Evolutionary conservation across 2,888 invertebrate genomes (phyloP).

Genomic region (Nomada ferruginata): DNA sequence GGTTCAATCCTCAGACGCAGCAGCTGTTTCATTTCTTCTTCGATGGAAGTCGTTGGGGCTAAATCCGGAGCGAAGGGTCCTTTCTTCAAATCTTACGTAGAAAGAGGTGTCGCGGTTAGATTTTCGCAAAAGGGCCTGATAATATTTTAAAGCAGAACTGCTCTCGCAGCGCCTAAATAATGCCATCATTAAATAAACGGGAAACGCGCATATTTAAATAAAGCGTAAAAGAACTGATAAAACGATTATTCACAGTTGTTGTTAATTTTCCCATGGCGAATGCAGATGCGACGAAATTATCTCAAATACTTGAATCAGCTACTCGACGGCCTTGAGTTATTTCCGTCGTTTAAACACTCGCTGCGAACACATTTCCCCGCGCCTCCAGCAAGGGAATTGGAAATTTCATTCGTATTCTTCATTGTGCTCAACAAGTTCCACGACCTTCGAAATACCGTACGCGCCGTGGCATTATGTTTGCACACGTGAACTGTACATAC

Average conservation of each 20-base stretch:
- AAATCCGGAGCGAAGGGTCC: background rate
- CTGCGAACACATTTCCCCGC: background rate
- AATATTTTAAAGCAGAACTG: background rate
- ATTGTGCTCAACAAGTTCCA: constrained; percentile 18
- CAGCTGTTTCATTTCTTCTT: constrained; percentile 1
- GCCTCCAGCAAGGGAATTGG: background rate
- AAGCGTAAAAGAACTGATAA: background rate
- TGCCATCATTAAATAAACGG: too few relatives aligned
- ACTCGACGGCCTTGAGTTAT: constrained; percentile 34
- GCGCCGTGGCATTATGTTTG: background rate
- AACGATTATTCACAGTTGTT: background rate
- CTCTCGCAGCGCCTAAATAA: background rate
- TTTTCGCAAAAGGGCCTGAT: background rate
- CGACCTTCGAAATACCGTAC: constrained; percentile 37
- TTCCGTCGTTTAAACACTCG: background rate
- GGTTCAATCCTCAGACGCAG: background rate
- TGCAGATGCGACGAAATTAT: background rate
- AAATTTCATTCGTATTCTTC: constrained; percentile 37
- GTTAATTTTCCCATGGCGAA: background rate
- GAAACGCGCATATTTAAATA: background rate
- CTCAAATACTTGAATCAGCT: background rate
- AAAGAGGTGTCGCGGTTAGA: background rate
- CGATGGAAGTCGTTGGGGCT: too few relatives aligned
- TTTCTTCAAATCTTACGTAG: too few relatives aligned
- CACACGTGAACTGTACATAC: background rate